A percentile compares a stretch with the other conserved stretches of the same genome.
Conservation (phyloP, 2,888 invertebrate genomes). For the Eilema sororculum region DNA sequence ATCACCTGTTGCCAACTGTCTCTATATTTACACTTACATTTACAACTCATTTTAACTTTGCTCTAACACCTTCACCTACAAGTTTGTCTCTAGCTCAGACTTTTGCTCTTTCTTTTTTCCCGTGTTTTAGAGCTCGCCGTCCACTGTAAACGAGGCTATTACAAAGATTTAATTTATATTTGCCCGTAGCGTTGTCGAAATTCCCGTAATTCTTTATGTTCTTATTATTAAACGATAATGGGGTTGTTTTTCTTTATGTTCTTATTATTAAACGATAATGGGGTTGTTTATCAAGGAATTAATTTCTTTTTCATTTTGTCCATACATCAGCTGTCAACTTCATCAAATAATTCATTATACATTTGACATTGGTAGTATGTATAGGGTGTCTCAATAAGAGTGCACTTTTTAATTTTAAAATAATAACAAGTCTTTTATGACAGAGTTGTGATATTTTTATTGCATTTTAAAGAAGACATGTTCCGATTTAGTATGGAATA, state of each 20-base stretch:
- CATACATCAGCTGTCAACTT: too few relatives aligned
- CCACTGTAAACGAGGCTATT: constrained; percentile 18
- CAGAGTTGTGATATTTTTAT: too few relatives aligned
- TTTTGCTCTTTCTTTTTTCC: constrained; percentile 28
- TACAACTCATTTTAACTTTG: constrained; percentile 52
- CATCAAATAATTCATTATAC: too few relatives aligned
- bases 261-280: neutral
- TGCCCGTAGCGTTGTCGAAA: neutral
- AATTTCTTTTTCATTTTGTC: too few relatives aligned
- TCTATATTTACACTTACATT: constrained; percentile 48
- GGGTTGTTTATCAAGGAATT: too few relatives aligned
- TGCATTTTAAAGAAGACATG: too few relatives aligned
- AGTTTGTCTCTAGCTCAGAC: constrained; percentile 2
- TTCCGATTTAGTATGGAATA: too few relatives aligned
- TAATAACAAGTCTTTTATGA: too few relatives aligned
- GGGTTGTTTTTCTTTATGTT: too few relatives aligned
- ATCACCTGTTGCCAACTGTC: constrained; percentile 50
- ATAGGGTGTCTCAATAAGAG: too few relatives aligned
- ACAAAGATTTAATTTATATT: neutral
- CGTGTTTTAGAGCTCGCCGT: constrained; percentile 5
- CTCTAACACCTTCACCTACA: constrained; percentile 25
- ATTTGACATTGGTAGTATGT: too few relatives aligned
- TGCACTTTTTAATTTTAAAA: too few relatives aligned
- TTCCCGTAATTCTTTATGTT: neutral
- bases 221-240: neutral